phyloP scores from a whole-genome alignment of 2,113 vertebrate genomes.

The Fukomys damarensis region DNA sequence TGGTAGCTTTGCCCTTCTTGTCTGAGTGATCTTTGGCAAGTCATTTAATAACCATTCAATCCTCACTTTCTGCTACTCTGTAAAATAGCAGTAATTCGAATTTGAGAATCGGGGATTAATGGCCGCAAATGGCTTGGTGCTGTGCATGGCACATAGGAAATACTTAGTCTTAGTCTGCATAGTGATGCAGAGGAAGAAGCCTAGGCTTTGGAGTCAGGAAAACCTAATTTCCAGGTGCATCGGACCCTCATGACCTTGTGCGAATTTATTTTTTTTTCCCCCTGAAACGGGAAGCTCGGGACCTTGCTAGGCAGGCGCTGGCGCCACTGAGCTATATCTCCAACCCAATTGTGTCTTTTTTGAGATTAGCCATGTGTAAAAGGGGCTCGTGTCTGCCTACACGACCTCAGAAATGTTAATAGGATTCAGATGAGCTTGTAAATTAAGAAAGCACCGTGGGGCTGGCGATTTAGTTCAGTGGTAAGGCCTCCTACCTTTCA shows the following conservation, averaged over 20 bases:
- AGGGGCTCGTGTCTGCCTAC: background rate
- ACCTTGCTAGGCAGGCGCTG: no score
- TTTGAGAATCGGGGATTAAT: conserved; percentile 9
- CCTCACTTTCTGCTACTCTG: conserved; percentile 17
- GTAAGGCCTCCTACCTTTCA: no score
- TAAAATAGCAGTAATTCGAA: conserved; percentile 31
- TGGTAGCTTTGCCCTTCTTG: conserved; percentile 7
- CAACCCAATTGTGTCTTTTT: conserved; percentile 51
- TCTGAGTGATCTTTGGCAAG: conserved; percentile 17
- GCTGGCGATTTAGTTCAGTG: no score
- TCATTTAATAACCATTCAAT: background rate
- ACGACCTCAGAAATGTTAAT: conserved; percentile 7
- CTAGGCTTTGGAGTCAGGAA: conserved; percentile 8
- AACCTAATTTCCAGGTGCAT: background rate
- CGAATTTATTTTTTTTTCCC: no score
- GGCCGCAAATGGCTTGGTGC: background rate
- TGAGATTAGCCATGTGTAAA: conserved; percentile 47
- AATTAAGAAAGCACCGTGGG: background rate
- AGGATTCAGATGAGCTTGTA: background rate
- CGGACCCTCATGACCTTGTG: background rate
- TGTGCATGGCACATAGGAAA: background rate
- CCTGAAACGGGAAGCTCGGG: no score
- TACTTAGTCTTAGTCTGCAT: background rate
- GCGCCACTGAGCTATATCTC: no score
- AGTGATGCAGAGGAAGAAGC: background rate